Evolutionary conservation across 2,797 vertebrate genomes (phyloP), one percentile per base, ranked within the genome.

Genomic region (Discoglossus pictus): DNA sequence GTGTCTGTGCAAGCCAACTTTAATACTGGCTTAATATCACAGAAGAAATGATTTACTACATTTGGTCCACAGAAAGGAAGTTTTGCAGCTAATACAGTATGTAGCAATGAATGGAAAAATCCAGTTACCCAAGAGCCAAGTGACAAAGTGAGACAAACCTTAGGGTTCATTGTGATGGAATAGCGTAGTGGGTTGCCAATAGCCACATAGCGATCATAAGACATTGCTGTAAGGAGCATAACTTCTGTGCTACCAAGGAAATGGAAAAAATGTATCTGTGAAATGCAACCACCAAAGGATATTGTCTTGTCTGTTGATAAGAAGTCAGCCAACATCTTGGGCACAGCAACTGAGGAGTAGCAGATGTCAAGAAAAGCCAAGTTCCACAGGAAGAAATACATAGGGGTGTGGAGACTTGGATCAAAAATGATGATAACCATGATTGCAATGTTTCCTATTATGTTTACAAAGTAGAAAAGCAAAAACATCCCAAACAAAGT

Each of bases 281-380:
- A 76, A 74, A 83, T 79, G 62, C 80, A 83, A 1, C 78, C 78
- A 7, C 71, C 72, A 61, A 82, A 81, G 15, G 77, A 75, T 39
- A 80, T 80, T 1, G 55, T 56, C 43, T 74, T 75, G 23, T 23
- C 70, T 13, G 44, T 38, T 0, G 52, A 56, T 23, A 65, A 17
- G 54, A 82, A 80, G 6, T 69, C 76, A 56, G 65, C 72, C 18
- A 83, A 69, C 78, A 81, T 79, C 46, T 81, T 82, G 5, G 80
- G 78, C 67, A 81, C 67, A 8, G 78, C 79, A 12, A 79, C 77
- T 2, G 79, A 76, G 31, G 79, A 76, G 3, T 80, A 80, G 76
- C 77, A 79, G 46, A 80, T 78, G 27, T 80, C 82, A 34, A 82
- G 56, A 61, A 82, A 80, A 11, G 80, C 78, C 72, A 83, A 78